Conservation (phyloP, 1,140 invertebrate species). For the Cydia pomonella region DNA sequence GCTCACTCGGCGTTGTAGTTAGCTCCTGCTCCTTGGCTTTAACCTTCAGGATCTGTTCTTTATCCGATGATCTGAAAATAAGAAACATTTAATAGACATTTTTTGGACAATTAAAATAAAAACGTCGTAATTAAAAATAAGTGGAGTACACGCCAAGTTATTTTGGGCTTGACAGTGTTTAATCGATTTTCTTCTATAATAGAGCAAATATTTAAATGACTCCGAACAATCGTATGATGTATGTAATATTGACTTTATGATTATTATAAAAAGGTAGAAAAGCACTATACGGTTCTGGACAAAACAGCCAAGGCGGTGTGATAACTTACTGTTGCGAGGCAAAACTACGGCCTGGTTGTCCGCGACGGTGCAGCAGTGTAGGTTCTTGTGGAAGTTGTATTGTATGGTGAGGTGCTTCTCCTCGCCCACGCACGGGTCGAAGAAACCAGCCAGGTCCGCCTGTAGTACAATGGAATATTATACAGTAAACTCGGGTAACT, state of each 20-base stretch:
- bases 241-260: too few relatives aligned
- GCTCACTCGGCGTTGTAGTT: conserved; percentile 31
- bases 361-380: conserved; percentile 89
- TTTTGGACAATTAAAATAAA: too few relatives aligned
- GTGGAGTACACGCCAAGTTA: too few relatives aligned
- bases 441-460: conserved; percentile 97
- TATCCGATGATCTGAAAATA: conserved; percentile 68
- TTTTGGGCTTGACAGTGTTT: too few relatives aligned
- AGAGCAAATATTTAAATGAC: too few relatives aligned
- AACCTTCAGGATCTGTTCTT: conserved; percentile 71
- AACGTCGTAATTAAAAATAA: too few relatives aligned
- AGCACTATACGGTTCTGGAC: too few relatives aligned
- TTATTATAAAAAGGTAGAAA: too few relatives aligned
- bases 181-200: too few relatives aligned
- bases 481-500: neutral
- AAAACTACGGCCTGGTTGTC: conserved; percentile 82
- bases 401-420: conserved; percentile 93
- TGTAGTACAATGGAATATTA: conserved; percentile 72
- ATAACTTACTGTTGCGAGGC: conserved; percentile 67
- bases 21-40: conserved; percentile 47
- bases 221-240: too few relatives aligned
- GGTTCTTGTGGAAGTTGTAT: conserved; percentile 91
- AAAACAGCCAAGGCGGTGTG: neutral
- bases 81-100: neutral
- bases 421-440: conserved; percentile 96